phyloP scores from a whole-genome alignment of 2,113 vertebrate species.

The Euleptes europaea region DNA sequence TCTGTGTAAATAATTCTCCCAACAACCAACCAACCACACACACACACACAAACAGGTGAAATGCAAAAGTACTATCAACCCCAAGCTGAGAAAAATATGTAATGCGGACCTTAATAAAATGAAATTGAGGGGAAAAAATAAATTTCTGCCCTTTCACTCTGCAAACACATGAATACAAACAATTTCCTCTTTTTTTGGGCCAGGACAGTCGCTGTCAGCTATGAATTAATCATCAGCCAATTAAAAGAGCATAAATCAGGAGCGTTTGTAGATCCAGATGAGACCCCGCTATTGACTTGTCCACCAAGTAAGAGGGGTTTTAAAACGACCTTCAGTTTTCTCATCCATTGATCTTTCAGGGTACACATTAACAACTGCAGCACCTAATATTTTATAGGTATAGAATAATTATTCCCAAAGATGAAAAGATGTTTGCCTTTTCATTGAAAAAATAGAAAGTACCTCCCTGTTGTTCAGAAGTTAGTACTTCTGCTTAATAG shows the following conservation, averaged over 20 bases:
- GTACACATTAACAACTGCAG: slow-evolving; percentile 10
- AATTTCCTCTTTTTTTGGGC: neutral
- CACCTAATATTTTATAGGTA: neutral
- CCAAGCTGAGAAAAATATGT: neutral
- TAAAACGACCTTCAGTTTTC: slow-evolving; percentile 19
- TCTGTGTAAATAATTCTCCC: slow-evolving; percentile 12
- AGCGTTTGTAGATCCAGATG: slow-evolving; percentile 27
- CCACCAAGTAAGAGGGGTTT: slow-evolving; percentile 30
- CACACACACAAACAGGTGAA: neutral
- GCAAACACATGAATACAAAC: slow-evolving; percentile 18
- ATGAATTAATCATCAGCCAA: slow-evolving; percentile 57
- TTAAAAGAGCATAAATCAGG: slow-evolving; percentile 52
- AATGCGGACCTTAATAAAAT: neutral
- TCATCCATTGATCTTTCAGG: slow-evolving; percentile 22
- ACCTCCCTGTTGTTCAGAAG: too few relatives aligned
- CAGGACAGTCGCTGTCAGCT: slow-evolving; percentile 12
- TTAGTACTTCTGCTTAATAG: neutral
- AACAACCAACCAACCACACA: neutral
- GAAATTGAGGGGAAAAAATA: neutral
- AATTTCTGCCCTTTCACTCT: slow-evolving; percentile 13
- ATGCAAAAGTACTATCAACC: neutral
- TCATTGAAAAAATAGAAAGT: neutral
- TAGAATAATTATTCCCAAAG: neutral
- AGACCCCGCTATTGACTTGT: slow-evolving; percentile 18
- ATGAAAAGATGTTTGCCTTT: neutral